phyloP scores from a whole-genome alignment of 2,113 vertebrate genomes.

The Atrichornis clamosus region DNA sequence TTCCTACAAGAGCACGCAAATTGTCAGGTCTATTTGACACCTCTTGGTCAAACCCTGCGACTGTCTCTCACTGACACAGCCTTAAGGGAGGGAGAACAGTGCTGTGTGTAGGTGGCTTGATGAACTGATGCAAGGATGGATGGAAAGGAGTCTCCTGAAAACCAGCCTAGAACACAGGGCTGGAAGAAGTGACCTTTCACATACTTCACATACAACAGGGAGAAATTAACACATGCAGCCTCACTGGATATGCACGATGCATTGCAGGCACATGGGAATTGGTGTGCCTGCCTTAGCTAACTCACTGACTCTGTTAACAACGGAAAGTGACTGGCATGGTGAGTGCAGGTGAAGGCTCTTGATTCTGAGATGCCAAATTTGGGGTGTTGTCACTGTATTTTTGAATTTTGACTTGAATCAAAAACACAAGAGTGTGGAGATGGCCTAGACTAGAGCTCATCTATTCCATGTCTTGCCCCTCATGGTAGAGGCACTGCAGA shows the following conservation, averaged over 20 bases:
- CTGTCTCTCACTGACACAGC: background rate
- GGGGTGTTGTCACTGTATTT: background rate
- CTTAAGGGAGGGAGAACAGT: background rate
- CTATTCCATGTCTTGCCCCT: background rate
- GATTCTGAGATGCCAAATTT: background rate
- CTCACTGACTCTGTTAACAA: background rate
- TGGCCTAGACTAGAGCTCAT: background rate
- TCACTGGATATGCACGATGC: background rate
- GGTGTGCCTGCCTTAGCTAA: background rate
- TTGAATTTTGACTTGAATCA: background rate
- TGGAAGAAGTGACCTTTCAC: background rate
- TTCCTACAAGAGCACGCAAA: background rate
- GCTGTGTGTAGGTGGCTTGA: background rate
- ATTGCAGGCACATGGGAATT: background rate
- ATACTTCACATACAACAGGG: background rate
- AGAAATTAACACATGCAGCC: background rate
- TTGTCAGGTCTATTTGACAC: background rate
- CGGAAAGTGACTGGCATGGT: background rate
- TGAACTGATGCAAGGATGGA: background rate
- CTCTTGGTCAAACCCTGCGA: background rate
- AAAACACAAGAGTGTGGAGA: background rate
- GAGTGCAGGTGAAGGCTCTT: background rate
- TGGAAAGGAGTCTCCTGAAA: background rate
- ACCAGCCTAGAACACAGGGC: background rate
- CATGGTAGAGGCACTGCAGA: background rate